These are phyloP conservation scores for Peromyscus attwateri DNA, from an alignment of 2,797 vertebrate species.

Conservation along the genomic window DNA sequence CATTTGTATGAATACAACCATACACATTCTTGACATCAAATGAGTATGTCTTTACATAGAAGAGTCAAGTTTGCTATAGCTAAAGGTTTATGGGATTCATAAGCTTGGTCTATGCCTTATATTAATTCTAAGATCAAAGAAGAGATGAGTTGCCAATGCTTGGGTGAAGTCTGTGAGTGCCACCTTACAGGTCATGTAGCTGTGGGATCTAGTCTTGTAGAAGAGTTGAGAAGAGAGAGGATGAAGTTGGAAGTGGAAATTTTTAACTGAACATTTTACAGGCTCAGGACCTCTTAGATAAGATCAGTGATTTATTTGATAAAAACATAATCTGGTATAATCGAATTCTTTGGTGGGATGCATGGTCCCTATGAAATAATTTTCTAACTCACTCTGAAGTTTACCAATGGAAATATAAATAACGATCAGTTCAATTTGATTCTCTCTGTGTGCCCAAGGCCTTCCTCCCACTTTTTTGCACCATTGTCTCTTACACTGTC, in stretches of 20 bases:
- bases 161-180: background rate
- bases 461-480: no score
- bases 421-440: background rate
- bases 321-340: background rate
- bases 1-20: no score
- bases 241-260: background rate
- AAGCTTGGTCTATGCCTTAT: background rate
- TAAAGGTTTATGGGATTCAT: background rate
- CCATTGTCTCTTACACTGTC: background rate
- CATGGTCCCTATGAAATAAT: no score
- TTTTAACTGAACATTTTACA: no score
- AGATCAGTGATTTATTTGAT: background rate
- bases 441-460: background rate
- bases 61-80: background rate
- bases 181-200: background rate
- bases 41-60: background rate
- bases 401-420: background rate
- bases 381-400: background rate
- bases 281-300: no score
- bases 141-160: background rate
- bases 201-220: fast-evolving
- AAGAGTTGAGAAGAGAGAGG: background rate
- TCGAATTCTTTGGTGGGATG: background rate
- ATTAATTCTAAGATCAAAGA: background rate
- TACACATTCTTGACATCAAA: background rate